phyloP scores from a whole-genome alignment of 2,797 vertebrate genomes.

The Orientallactaga sibirica region DNA sequence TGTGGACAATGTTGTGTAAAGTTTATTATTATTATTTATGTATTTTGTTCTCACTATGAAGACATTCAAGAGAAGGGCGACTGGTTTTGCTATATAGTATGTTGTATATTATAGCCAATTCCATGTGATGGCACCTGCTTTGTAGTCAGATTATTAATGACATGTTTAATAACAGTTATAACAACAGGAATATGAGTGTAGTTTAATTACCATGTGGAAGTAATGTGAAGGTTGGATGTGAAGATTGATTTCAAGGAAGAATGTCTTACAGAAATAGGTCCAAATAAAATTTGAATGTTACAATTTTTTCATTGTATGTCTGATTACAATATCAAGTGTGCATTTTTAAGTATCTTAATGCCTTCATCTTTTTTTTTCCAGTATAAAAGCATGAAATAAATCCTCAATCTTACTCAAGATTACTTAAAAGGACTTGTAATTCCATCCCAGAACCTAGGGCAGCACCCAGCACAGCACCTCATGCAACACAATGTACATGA shows the following conservation, averaged over 20 bases:
- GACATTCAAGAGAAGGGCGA: conserved; percentile 2
- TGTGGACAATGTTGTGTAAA: neutral
- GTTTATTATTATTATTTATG: conserved; percentile 3
- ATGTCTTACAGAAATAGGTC: conserved; percentile 42
- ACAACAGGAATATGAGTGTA: conserved; percentile 3
- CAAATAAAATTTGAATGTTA: conserved; percentile 51
- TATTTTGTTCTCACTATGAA: conserved; percentile 3
- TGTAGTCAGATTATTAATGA: conserved; percentile 27
- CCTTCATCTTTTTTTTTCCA: conserved; percentile 51
- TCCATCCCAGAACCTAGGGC: conserved; percentile 73
- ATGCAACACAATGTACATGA: conserved; percentile 43
- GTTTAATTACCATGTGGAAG: conserved; percentile 51
- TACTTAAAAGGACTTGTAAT: conserved; percentile 65
- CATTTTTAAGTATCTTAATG: conserved; percentile 65
- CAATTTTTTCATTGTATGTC: conserved; percentile 50
- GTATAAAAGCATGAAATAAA: conserved; percentile 70
- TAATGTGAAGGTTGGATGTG: neutral
- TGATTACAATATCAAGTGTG: conserved; percentile 26
- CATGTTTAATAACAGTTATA: neutral
- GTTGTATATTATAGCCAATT: conserved; percentile 43
- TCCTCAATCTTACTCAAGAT: conserved; percentile 68
- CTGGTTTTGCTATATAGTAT: conserved; percentile 49
- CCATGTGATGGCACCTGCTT: neutral
- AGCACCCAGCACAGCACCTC: conserved; percentile 70
- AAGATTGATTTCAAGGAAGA: conserved; percentile 44